These are phyloP conservation scores for Oligia fasciuncula DNA, from an alignment of 2,888 invertebrate genomes.

Conservation along the genomic window DNA sequence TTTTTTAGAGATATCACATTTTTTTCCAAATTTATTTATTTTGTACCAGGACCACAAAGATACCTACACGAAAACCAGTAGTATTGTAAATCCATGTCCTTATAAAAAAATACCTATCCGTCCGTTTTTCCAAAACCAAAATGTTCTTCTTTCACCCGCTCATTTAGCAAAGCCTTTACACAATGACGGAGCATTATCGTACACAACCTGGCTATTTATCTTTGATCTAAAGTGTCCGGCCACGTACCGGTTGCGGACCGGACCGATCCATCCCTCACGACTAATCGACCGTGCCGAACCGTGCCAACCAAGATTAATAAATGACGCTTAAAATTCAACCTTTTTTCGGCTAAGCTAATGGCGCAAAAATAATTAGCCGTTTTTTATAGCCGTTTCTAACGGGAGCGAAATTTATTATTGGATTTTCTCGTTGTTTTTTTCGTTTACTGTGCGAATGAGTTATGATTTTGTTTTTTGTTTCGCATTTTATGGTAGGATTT, in stretches of 20 bases:
- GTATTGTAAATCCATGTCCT: neutral
- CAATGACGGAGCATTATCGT: constrained; percentile 64
- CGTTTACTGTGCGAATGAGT: constrained; percentile 79
- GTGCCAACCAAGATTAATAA: constrained; percentile 84
- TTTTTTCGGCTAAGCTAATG: constrained; percentile 89
- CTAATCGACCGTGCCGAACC: constrained; percentile 82
- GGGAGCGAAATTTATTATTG: constrained; percentile 80
- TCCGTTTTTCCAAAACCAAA: neutral
- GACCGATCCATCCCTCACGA: constrained; percentile 77
- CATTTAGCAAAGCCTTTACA: constrained; percentile 58
- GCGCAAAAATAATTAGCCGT: constrained; percentile 83
- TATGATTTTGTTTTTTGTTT: constrained; percentile 65
- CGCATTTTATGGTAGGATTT: constrained; percentile 25
- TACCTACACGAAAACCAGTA: no score
- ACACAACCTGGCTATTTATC: constrained; percentile 68
- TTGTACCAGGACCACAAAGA: neutral
- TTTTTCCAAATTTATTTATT: no score
- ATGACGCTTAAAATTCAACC: constrained; percentile 88
- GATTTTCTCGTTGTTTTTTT: constrained; percentile 70
- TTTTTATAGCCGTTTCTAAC: constrained; percentile 78
- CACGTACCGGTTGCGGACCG: constrained; percentile 64
- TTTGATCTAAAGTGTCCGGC: constrained; percentile 67
- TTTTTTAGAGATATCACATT: no score
- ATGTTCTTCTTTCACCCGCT: constrained; percentile 18
- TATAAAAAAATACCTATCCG: neutral